Percentiles rank a stretch among this genome's conserved stretches.
Conservation (phyloP, 2,888 invertebrate species). For the Pyrrhosoma nymphula region DNA sequence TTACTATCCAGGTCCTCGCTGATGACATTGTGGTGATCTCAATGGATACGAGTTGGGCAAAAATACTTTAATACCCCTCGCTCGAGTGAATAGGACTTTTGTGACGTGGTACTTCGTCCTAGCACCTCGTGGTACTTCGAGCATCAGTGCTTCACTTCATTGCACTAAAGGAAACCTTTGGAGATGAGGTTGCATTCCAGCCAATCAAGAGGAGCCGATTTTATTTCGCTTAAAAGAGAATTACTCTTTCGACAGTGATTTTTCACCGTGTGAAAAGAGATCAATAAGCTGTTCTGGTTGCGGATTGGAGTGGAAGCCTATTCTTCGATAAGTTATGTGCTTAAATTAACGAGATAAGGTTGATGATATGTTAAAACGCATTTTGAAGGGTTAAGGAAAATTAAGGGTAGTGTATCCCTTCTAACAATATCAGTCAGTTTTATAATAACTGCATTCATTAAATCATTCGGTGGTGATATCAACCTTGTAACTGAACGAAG, state of each 20-base stretch:
- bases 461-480: too few species aligned
- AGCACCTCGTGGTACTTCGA: not conserved
- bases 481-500: too few species aligned
- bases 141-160: not conserved
- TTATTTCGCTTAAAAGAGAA: not conserved
- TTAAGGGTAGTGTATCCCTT: too few species aligned
- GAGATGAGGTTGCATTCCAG: not conserved
- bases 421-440: too few species aligned
- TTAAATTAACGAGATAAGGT: too few species aligned
- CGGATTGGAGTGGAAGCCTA: too few species aligned
- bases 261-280: too few species aligned
- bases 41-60: not conserved
- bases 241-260: not conserved
- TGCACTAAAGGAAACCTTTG: not conserved
- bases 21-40: not conserved
- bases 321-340: too few species aligned
- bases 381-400: too few species aligned
- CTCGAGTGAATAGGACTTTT: not conserved
- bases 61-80: not conserved
- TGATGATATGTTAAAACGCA: too few species aligned
- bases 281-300: too few species aligned
- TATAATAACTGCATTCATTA: too few species aligned
- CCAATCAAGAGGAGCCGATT: not conserved
- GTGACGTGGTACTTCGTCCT: not conserved
- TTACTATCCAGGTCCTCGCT: not conserved